phyloP scores from a whole-genome alignment of 2,797 vertebrate species.

The Sphenodon punctatus region DNA sequence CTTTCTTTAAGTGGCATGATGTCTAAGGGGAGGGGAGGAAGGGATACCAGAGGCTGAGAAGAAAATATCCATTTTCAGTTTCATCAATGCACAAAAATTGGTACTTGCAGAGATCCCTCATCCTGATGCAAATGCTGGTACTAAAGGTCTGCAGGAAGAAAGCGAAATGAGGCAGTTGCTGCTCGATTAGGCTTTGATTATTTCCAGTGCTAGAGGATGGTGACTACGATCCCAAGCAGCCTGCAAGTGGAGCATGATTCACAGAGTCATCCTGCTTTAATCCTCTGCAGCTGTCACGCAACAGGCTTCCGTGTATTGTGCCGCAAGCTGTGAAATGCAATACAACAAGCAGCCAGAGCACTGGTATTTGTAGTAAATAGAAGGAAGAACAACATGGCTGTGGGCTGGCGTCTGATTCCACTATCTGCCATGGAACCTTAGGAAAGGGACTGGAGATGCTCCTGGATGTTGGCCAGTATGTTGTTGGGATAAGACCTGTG shows the following conservation, averaged over 20 bases:
- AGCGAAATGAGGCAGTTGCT: background rate
- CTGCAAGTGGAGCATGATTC: background rate
- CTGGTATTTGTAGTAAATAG: background rate
- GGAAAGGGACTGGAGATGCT: background rate
- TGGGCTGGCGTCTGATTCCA: background rate
- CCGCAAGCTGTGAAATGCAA: background rate
- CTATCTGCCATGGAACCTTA: background rate
- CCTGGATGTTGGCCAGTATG: background rate
- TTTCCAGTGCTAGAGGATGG: background rate
- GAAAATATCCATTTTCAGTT: no score
- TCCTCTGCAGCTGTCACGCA: background rate
- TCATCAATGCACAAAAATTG: background rate
- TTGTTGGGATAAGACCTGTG: background rate
- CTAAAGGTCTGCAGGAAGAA: background rate
- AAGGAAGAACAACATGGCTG: background rate
- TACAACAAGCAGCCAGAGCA: background rate
- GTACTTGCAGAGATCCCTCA: background rate
- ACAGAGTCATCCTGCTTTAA: background rate
- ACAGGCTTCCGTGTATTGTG: background rate
- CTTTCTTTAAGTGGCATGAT: no score
- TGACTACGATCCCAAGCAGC: background rate
- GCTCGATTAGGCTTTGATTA: background rate
- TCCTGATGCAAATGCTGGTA: background rate
- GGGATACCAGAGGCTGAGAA: no score
- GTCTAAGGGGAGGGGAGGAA: no score